Base-by-base conservation (phyloP, 2,797 vertebrate species). In the Sebastes minor region DNA sequence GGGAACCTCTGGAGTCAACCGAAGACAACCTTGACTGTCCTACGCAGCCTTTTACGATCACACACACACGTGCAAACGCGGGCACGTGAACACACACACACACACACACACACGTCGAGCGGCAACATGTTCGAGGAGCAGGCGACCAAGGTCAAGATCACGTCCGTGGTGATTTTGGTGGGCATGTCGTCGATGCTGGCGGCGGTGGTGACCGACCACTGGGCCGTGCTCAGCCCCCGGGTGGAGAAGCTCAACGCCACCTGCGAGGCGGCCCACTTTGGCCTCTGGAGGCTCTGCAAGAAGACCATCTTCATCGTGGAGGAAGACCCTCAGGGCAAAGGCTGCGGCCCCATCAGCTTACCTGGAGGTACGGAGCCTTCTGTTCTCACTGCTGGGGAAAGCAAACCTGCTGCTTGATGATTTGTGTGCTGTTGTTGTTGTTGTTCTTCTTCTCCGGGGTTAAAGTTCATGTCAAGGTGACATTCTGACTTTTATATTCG, bases 221-320 rank as follows among this genome's bases (percentile, higher is more conserved):
- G 98, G 98, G 98, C 98, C 0, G 97, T 99, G 74, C 96, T 99
- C 85, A 99, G 96, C 90, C 97, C 97, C 38, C 95, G 90, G 25
- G 92, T 97, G 89, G 95, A 97, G 81, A 74, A 90, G 2, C 92
- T 95, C 79, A 97, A 97, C 1, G 82, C 90, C 42, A 97, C 97
- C 83, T 99, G 98, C 0, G 96, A 99, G 90, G 96, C 96, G 0
- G 98, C 97, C 71, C 97, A 99, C 86, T 98, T 99, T 0, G 98
- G 98, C 83, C 96, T 99, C 74, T 99, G 98, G 98, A 93, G 97
- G 61, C 96, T 99, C 38, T 99, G 98, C 89, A 98, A 94, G 83
- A 98, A 98, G 85, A 90, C 82, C 38, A 95, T 98, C 84, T 95
- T 92, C 61, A 90, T 97, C 28, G 83, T 88, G 52, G 91, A 95